Evolutionary conservation across 2,888 invertebrate genomes (phyloP).

Genomic region (Torymus texanus): DNA sequence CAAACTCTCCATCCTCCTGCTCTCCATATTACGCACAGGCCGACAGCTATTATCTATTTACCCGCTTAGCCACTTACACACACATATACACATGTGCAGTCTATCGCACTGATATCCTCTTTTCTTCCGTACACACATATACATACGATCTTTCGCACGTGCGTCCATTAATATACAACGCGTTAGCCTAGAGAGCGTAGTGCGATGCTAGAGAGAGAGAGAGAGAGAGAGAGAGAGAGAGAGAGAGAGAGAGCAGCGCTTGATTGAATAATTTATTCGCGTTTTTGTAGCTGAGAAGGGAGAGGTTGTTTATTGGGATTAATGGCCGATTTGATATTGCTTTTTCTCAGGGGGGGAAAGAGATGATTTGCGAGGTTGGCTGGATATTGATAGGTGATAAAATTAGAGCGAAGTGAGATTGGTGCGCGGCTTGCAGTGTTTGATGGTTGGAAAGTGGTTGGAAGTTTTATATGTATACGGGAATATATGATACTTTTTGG

Average conservation of each 20-base stretch:
- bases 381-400: too few relatives aligned
- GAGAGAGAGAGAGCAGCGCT: too few relatives aligned
- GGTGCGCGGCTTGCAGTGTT: too few relatives aligned
- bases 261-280: too few relatives aligned
- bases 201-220: too few relatives aligned
- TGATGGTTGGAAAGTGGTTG: too few relatives aligned
- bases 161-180: neutral
- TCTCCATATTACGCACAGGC: neutral
- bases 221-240: too few relatives aligned
- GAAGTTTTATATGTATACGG: too few relatives aligned
- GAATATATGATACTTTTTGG: too few relatives aligned
- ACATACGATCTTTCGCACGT: neutral
- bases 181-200: too few relatives aligned
- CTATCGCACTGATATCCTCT: conserved; percentile 39
- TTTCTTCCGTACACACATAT: conserved; percentile 3
- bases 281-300: neutral
- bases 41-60: conserved; percentile 34
- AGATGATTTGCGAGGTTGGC: neutral
- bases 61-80: conserved; percentile 23
- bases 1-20: neutral
- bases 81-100: conserved; percentile 21
- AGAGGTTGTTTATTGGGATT: neutral
- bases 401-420: too few relatives aligned
- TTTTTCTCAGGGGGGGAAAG: neutral
- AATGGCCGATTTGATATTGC: conserved; percentile 1